Conservation (phyloP, 2,888 invertebrate species). For the Pocota personata region DNA sequence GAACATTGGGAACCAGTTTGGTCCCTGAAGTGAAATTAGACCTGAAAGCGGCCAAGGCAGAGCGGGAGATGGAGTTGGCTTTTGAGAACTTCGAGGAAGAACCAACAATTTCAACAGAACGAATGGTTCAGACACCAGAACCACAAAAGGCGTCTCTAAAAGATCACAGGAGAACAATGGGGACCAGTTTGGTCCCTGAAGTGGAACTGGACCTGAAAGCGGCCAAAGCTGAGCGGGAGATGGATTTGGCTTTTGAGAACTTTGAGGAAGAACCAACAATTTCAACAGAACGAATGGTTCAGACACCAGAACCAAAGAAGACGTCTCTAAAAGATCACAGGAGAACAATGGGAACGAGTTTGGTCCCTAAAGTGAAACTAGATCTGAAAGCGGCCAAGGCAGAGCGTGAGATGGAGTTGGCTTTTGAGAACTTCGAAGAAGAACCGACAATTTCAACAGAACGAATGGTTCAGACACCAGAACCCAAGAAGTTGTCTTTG, state of each 20-base stretch:
- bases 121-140: constrained; percentile 10
- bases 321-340: neutral
- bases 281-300: neutral
- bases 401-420: constrained; percentile 26
- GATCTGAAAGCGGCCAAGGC: constrained; percentile 29
- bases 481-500: neutral
- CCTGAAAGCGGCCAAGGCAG: neutral
- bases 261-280: constrained; percentile 29
- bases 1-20: neutral
- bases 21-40: neutral
- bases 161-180: constrained; percentile 20
- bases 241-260: constrained; percentile 29
- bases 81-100: constrained; percentile 20
- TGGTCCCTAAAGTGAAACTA: neutral
- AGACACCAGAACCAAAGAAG: constrained; percentile 17
- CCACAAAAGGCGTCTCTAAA: neutral
- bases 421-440: constrained; percentile 41
- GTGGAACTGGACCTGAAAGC: constrained; percentile 11
- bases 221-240: constrained; percentile 10
- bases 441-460: neutral
- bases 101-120: neutral
- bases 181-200: neutral
- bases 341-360: constrained; percentile 18
- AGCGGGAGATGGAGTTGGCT: neutral
- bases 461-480: constrained; percentile 10